These are phyloP conservation scores for Hyposoter dolosus DNA, from an alignment of 2,888 invertebrate genomes.

Conservation along the genomic window DNA sequence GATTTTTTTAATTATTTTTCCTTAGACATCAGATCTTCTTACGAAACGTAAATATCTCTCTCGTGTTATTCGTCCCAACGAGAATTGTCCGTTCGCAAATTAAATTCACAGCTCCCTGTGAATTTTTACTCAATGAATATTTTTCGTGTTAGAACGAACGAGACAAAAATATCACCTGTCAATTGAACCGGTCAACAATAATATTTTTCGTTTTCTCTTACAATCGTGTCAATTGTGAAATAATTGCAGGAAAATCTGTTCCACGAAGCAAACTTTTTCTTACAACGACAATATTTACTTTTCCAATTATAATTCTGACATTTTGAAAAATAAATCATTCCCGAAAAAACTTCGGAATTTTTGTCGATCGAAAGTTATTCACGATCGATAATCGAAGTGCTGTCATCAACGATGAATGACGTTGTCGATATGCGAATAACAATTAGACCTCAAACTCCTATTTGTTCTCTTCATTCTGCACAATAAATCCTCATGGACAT, in stretches of 20 bases:
- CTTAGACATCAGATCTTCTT: not conserved
- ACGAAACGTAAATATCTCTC: slow-evolving; percentile 19
- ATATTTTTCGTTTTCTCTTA: slow-evolving; percentile 3
- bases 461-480: not conserved
- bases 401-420: not conserved
- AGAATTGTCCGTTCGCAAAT: slow-evolving; percentile 23
- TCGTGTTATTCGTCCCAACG: slow-evolving; percentile 2
- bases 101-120: slow-evolving; percentile 30
- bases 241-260: not conserved
- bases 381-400: slow-evolving; percentile 11
- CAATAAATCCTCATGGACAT: not conserved
- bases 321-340: not conserved
- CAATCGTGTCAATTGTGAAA: not conserved
- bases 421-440: slow-evolving; percentile 4
- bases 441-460: not conserved
- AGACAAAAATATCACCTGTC: slow-evolving; percentile 32
- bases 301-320: not conserved
- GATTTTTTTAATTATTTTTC: not conserved
- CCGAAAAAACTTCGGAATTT: not conserved
- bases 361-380: not conserved
- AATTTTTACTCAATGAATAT: slow-evolving; percentile 20
- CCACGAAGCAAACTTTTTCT: not conserved
- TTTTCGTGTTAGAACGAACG: slow-evolving; percentile 45
- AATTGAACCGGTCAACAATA: slow-evolving; percentile 22
- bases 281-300: not conserved